Evolutionary conservation across 1,140 invertebrate species (phyloP), one percentile per base, ranked within the genome.

Genomic region (Monochamus saltuarius): DNA sequence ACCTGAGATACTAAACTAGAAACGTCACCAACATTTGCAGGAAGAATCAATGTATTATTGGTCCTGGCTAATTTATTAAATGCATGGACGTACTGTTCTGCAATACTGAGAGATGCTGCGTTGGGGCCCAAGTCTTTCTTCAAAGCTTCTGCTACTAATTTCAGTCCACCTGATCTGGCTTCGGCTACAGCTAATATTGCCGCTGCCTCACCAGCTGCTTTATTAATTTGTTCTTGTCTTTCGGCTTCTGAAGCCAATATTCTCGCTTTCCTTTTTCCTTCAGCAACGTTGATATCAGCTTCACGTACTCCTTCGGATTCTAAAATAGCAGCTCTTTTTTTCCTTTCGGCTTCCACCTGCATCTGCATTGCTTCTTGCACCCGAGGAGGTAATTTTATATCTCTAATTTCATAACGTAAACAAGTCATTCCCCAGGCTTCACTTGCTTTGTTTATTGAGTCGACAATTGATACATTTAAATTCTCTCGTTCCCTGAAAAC

Each of bases 281-380:
- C 94, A 0, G 97, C 97, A 35, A 98, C 89, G 80, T 99, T 99
- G 42, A 99, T 97, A 59, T 98, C 94, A 4, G 96, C 94, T 72
- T 95, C 94, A 56, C 95, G 81, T 1, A 89, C 81, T 76, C 95
- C 96, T 82, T 99, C 97, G 0, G 96, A 99, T 79, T 99, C 96
- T 57, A 99, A 82, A 75, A 99, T 94, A 11, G 92, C 89, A 0
- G 98, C 98, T 72, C 98, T 82, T 78, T 99, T 99, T 73, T 91
- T 90, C 50, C 98, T 79, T 78, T 99, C 97, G 0, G 97, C 97
- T 82, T 35, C 34, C 35, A 62, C 71, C 82, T 99, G 97, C 95
- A 98, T 98, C 80, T 99, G 97, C 97, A 99, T 99, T 4, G 97
- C 97, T 81, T 98, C 96, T 73, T 98, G 94, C 4, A 99, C 92